Evolutionary conservation across 2,888 invertebrate species (phyloP).

Genomic region (Capitulum mitella): DNA sequence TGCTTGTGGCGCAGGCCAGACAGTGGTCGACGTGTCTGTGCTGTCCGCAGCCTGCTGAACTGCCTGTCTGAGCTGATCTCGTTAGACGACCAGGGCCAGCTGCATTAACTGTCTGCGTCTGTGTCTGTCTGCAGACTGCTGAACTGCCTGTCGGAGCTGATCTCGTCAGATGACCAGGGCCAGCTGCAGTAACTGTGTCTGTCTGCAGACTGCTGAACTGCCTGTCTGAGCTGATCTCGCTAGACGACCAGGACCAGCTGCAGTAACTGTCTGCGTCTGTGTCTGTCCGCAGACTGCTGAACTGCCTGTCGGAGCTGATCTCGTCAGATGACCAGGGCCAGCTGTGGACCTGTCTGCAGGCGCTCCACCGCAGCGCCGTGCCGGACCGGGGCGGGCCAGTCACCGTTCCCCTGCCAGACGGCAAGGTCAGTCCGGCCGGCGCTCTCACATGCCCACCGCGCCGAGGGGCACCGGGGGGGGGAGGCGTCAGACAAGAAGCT

Average conservation of each 20-base stretch:
- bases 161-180: neutral
- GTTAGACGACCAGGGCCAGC: too few relatives aligned
- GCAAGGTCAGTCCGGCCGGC: conserved; percentile 27
- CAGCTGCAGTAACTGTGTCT: too few relatives aligned
- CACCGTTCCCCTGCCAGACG: conserved; percentile 29
- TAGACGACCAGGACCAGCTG: neutral
- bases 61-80: too few relatives aligned
- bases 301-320: conserved; percentile 31
- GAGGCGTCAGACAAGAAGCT: too few relatives aligned
- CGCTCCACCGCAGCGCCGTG: conserved; percentile 29
- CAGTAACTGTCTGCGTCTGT: neutral
- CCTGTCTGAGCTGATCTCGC: neutral
- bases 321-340: conserved; percentile 28
- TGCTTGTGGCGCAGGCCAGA: too few relatives aligned
- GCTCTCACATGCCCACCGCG: too few relatives aligned
- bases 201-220: conserved; percentile 26
- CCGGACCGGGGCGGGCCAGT: conserved; percentile 34
- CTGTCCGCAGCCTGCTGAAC: neutral
- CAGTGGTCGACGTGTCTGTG: too few relatives aligned
- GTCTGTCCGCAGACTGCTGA: conserved; percentile 31
- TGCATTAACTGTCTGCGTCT: neutral
- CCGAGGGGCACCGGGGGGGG: too few relatives aligned
- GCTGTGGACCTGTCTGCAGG: conserved; percentile 32
- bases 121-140: neutral
- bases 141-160: neutral